Evolutionary conservation across 2,888 invertebrate species (phyloP), one percentile per base, ranked within the genome.

Genomic region (Acanthopleura granulata): DNA sequence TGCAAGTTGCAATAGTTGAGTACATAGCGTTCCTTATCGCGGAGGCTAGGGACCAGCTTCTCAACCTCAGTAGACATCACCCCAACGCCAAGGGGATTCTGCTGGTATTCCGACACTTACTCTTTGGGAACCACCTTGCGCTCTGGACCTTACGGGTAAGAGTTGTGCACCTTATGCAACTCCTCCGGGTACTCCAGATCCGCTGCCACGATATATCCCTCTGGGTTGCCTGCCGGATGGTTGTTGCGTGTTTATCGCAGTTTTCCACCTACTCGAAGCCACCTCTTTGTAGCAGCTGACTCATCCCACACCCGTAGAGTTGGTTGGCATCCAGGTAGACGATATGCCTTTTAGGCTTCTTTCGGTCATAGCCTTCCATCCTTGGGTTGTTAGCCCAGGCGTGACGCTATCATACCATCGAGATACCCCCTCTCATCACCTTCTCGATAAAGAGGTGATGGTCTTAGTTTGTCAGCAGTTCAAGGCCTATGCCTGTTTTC

Each of bases 271-370:
- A 51, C 51, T 51, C 51, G 51, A 51, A 51, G 18, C 14, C 51
- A 18, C 51, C 51, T 51, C 14, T 51, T 15, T 51, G 51, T 18
- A 51, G 51, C 51, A 18, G 14, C 14, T 51, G 51, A 51, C 51
- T 51, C 51, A 51, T 15, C 51, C 14, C 51, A 83, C 80, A 82
- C 0, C 80, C 80, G 62, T 81, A 78, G 0, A 82, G 62, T 49
- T 80, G 79, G 70, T 82, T 80, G 15, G 80, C 80, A 61, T 81
- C 81, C 18, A 77, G 27, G 70, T 80, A 78, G 18, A 74, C 72
- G 18, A 78, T 73, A 73, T 78, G 72, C n/a, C n/a, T n/a, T n/a
- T n/a, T n/a, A n/a, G n/a, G n/a, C n/a, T n/a, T n/a, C n/a, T n/a
- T n/a, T n/a, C n/a, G n/a, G n/a, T n/a, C n/a, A n/a, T n/a, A n/a